A percentile compares a stretch with the other conserved stretches of the same genome.
These are phyloP conservation scores for Lytechinus pictus DNA, from an alignment of 35 echinoderm and acorn worm species.

Conservation along the genomic window DNA sequence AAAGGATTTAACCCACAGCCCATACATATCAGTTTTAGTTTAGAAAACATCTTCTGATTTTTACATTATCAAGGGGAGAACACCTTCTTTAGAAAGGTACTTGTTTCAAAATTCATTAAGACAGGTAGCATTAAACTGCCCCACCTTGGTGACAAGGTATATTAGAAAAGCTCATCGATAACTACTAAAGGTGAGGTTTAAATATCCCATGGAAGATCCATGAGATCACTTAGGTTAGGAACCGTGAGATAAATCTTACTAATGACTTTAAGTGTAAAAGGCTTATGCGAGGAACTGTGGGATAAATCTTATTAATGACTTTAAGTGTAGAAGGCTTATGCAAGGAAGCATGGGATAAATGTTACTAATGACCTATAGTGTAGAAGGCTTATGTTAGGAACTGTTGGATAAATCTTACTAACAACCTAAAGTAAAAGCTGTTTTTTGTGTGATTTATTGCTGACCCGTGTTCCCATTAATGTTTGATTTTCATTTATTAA, in stretches of 20 bases:
- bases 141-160: neutral
- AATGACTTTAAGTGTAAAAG: too few relatives aligned
- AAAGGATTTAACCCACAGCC: too few relatives aligned
- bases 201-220: neutral
- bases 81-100: neutral
- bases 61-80: neutral
- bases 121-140: neutral
- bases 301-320: neutral
- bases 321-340: neutral
- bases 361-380: too few relatives aligned
- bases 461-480: too few relatives aligned
- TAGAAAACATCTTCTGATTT: too few relatives aligned
- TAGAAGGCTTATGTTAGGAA: neutral
- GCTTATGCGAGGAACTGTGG: neutral
- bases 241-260: too few relatives aligned
- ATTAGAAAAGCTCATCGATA: neutral
- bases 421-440: neutral
- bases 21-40: too few relatives aligned
- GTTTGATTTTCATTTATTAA: neutral
- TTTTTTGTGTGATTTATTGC: neutral
- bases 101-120: neutral
- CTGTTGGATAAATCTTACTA: neutral
- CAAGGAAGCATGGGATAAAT: too few relatives aligned
- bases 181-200: neutral
- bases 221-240: neutral